Conservation (phyloP, 2,113 vertebrate species). For the Poicephalus gulielmi region DNA sequence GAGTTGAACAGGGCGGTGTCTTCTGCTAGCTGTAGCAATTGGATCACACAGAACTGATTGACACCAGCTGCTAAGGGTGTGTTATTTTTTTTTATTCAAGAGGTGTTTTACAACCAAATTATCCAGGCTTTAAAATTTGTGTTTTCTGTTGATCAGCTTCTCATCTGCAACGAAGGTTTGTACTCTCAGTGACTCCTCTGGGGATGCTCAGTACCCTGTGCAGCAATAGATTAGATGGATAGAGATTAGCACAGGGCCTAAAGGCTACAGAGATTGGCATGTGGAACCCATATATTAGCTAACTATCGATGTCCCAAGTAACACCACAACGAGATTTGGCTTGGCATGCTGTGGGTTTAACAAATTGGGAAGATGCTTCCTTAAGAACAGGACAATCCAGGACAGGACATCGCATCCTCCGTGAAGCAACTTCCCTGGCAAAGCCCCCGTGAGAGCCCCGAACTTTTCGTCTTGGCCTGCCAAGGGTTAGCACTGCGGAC, state of each 20-base stretch:
- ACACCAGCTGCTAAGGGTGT: neutral
- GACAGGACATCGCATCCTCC: neutral
- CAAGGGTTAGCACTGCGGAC: accelerated
- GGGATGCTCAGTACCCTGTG: neutral
- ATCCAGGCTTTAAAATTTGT: neutral
- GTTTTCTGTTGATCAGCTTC: neutral
- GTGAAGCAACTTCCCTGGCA: neutral
- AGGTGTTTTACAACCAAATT: neutral
- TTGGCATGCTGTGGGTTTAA: neutral
- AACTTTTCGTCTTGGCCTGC: too few species aligned
- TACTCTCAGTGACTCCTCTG: neutral
- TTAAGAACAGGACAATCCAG: neutral
- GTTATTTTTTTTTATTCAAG: neutral
- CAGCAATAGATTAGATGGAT: neutral
- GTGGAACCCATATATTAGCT: neutral
- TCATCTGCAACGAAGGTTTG: neutral
- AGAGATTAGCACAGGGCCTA: neutral
- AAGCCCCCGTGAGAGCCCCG: accelerated
- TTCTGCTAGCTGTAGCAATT: neutral
- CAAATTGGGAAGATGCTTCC: neutral
- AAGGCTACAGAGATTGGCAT: neutral
- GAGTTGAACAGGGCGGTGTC: neutral
- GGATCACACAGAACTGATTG: neutral
- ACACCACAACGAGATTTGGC: accelerated
- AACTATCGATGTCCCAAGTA: neutral